Conservation (phyloP, 2,888 invertebrate genomes). For the Ormyrus pomaceus region DNA sequence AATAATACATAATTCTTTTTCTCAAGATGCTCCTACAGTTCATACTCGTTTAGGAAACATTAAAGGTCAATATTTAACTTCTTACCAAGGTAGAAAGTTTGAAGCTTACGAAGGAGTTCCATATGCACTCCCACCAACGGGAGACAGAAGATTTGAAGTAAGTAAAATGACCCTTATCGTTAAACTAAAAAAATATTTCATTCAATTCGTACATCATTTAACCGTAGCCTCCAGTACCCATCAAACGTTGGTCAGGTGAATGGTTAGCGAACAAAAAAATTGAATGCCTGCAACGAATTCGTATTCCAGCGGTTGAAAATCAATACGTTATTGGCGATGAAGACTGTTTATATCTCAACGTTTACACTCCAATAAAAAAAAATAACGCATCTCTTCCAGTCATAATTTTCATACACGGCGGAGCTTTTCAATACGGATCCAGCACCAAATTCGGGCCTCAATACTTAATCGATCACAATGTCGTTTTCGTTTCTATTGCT, state of each 20-base stretch:
- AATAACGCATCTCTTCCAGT: slow-evolving; percentile 60
- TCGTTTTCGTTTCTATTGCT: slow-evolving; percentile 82
- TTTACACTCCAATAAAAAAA: slow-evolving; percentile 55
- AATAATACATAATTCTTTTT: too few relatives aligned
- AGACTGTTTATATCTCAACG: slow-evolving; percentile 62
- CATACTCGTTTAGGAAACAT: slow-evolving; percentile 1
- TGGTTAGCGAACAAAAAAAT: slow-evolving; percentile 56
- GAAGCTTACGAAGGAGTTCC: slow-evolving; percentile 34
- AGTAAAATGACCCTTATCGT: not conserved
- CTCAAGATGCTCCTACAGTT: not conserved
- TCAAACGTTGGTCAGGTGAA: slow-evolving; percentile 56
- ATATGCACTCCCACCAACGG: slow-evolving; percentile 21
- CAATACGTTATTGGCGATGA: slow-evolving; percentile 51
- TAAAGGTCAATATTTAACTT: slow-evolving; percentile 1
- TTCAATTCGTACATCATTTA: too few relatives aligned
- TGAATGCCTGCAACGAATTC: slow-evolving; percentile 56
- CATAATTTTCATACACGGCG: slow-evolving; percentile 68
- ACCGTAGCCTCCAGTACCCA: slow-evolving; percentile 58
- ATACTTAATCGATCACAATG: slow-evolving; percentile 80
- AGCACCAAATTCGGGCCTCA: slow-evolving; percentile 76
- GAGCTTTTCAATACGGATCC: slow-evolving; percentile 75
- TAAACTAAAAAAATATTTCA: too few relatives aligned
- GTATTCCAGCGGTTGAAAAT: slow-evolving; percentile 13
- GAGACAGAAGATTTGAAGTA: slow-evolving; percentile 12
- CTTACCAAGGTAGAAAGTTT: slow-evolving; percentile 1